Base-by-base conservation (phyloP, 2,888 invertebrate genomes). In the Caprella mutica region DNA sequence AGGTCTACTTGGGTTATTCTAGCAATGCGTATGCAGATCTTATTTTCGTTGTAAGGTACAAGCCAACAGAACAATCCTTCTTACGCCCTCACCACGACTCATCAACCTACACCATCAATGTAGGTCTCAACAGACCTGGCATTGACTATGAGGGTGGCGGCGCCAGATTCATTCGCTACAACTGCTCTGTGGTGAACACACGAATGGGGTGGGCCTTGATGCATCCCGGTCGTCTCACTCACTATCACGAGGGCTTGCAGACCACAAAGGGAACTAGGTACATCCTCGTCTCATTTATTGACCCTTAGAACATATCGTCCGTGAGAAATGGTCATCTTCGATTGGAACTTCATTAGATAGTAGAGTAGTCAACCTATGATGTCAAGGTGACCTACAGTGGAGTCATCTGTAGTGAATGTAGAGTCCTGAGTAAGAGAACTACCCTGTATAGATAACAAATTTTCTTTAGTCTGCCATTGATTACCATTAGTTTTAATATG, bases 31-130 rank as follows among this genome's bases (percentile, higher is more conserved):
- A 83, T 53, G 86, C 97, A 0, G 71, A 89, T 40, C 92, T 99
- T 94, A 98, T 97, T 77, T 98, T 98, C 74, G 89, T 98, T 62
- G 97, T 98, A 0, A 82, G 96, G 46, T 99, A 98, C 75, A 81
- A 82, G 55, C 97, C 97, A 0, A 89, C 90, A 69, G 96, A 97
- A 72, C 98, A 99, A 73, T 87, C 96, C 0, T 85, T 81, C 0
- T 76, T 99, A 65, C 79, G 90, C 21, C 96, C 98, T 0, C 98
- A 98, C 72, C 96, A 98, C 71, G 98, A 99, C 72, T 88, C 94
- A 51, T 97, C 97, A 6, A 98, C 97, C 0, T 98, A 92, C 73
- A 97, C 96, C 30, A 87, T 97, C 69, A 97, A 97, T 72, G 78
- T 97, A 65, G 96, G 94, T 0, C 78, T 97, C 65, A 97, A 97